Evolutionary conservation across 2,113 vertebrate species (phyloP).

Genomic region (Gavialis gangeticus): DNA sequence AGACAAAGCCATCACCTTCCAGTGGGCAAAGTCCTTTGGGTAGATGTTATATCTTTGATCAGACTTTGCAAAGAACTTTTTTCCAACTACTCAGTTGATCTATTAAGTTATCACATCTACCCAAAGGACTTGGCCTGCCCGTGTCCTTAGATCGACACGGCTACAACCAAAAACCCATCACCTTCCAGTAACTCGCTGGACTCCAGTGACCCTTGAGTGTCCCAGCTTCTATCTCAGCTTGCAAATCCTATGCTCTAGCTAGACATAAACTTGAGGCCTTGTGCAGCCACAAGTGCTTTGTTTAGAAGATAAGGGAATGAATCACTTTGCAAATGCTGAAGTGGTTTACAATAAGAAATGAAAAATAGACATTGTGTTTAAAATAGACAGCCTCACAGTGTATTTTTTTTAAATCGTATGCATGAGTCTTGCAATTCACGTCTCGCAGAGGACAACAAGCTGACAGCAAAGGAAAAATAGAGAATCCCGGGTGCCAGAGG

Average conservation of each 20-base stretch:
- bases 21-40: no score
- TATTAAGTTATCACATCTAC: neutral
- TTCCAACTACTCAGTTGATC: no score
- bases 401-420: neutral
- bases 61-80: no score
- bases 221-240: neutral
- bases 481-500: slow-evolving; percentile 7
- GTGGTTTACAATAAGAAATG: slow-evolving; percentile 60
- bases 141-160: no score
- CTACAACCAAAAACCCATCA: neutral
- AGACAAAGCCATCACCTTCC: no score
- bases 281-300: slow-evolving; percentile 27
- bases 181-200: neutral
- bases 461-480: slow-evolving; percentile 37
- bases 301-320: slow-evolving; percentile 69
- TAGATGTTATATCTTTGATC: no score
- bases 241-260: neutral
- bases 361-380: slow-evolving; percentile 60
- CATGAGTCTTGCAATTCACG: slow-evolving; percentile 41
- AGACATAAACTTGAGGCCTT: slow-evolving; percentile 4
- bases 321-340: slow-evolving; percentile 58
- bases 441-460: slow-evolving; percentile 32
- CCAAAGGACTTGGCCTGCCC: neutral
- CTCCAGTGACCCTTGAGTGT: slow-evolving; percentile 2
- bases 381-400: slow-evolving; percentile 38